Percentiles rank a stretch among this genome's conserved stretches.
phyloP scores from a whole-genome alignment of 2,797 vertebrate species.

The Nyctibius grandis region DNA sequence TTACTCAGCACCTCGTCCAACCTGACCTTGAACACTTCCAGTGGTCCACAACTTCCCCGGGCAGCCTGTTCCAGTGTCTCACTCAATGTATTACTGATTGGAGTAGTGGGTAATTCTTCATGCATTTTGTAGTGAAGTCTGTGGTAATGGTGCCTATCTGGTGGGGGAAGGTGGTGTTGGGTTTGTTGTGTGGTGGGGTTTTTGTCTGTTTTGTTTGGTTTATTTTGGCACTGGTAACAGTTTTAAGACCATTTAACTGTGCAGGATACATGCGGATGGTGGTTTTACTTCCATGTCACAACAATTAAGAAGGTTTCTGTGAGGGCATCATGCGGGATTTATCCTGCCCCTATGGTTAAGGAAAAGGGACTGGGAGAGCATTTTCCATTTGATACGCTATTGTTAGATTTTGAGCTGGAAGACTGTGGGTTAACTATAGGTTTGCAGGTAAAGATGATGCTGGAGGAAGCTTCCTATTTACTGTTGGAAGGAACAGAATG shows the following conservation, averaged over 20 bases:
- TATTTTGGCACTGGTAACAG: background rate
- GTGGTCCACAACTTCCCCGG: background rate
- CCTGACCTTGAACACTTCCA: background rate
- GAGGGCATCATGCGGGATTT: rapidly evolving
- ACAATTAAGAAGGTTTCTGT: background rate
- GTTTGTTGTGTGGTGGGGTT: background rate
- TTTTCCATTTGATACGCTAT: background rate
- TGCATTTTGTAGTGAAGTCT: background rate
- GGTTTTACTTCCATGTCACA: background rate
- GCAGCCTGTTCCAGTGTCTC: rapidly evolving
- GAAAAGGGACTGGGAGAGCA: background rate
- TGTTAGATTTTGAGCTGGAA: background rate
- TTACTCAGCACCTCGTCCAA: background rate
- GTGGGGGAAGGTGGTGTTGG: background rate
- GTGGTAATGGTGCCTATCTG: background rate
- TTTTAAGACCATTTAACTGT: background rate
- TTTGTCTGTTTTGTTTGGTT: background rate
- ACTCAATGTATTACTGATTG: rapidly evolving
- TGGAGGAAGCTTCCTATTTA: background rate
- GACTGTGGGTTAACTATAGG: background rate
- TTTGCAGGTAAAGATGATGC: background rate
- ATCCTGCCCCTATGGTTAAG: background rate
- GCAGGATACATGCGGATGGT: background rate
- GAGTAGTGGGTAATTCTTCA: background rate
- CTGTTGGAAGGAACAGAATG: background rate